These are phyloP conservation scores for Cephus pygmeus DNA, from an alignment of 2,888 invertebrate species.

Conservation along the genomic window DNA sequence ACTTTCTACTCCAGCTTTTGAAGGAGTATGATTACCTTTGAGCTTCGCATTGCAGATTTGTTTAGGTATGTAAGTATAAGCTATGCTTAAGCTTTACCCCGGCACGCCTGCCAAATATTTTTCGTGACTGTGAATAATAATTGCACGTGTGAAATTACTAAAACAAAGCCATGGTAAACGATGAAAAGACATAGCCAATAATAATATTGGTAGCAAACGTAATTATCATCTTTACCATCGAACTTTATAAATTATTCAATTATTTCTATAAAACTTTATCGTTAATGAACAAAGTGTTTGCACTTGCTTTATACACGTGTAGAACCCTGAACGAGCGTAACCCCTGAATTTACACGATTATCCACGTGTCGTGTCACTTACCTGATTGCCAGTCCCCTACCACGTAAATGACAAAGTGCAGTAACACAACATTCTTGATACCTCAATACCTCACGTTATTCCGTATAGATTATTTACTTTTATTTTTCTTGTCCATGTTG, in stretches of 20 bases:
- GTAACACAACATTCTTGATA: not conserved
- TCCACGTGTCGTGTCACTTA: conserved; percentile 14
- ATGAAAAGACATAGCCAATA: not conserved
- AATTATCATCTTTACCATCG: too few species aligned
- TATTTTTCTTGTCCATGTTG: conserved; percentile 44
- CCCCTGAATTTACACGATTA: not conserved
- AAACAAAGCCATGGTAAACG: conserved; percentile 22
- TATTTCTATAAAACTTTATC: not conserved
- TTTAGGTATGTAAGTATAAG: conserved; percentile 18
- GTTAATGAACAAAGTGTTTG: not conserved
- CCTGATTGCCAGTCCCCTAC: not conserved
- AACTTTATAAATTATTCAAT: not conserved
- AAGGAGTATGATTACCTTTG: conserved; percentile 45
- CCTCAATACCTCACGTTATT: not conserved
- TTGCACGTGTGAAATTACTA: not conserved
- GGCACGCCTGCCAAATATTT: not conserved
- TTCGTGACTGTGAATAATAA: not conserved
- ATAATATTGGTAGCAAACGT: not conserved
- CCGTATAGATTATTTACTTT: not conserved
- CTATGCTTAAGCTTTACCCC: not conserved
- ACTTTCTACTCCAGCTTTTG: conserved; percentile 39
- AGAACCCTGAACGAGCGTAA: not conserved
- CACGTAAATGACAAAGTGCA: not conserved
- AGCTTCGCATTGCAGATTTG: conserved; percentile 45
- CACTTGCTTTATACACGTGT: not conserved